phyloP scores from a whole-genome alignment of 2,797 vertebrate genomes.

The Morelia viridis region DNA sequence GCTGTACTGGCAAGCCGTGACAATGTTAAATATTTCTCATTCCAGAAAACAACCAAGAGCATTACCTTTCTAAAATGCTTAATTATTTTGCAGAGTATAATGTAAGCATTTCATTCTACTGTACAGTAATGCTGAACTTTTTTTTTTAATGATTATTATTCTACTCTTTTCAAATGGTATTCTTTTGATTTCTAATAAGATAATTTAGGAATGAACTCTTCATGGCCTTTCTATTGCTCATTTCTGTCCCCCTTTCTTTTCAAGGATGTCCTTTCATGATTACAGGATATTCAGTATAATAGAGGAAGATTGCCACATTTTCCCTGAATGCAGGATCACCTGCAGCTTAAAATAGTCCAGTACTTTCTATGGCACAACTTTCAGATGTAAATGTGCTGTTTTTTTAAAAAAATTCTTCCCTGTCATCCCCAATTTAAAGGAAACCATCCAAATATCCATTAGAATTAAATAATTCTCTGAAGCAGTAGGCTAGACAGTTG shows the following conservation, averaged over 20 bases:
- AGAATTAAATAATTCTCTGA: constrained; percentile 7
- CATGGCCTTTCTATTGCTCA: neutral
- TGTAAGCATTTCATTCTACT: fast-evolving
- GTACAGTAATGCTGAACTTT: fast-evolving
- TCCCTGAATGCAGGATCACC: neutral
- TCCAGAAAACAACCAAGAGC: neutral
- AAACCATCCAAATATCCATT: neutral
- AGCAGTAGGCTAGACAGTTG: neutral
- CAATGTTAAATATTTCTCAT: neutral
- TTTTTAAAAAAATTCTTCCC: neutral
- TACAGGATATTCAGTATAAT: neutral
- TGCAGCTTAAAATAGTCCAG: constrained; percentile 22
- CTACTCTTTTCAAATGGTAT: neutral
- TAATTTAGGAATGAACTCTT: neutral
- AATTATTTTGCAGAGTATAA: neutral
- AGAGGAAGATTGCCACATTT: constrained; percentile 16
- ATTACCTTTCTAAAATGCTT: neutral
- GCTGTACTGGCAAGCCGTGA: neutral
- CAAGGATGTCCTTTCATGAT: constrained; percentile 41
- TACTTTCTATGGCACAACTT: neutral
- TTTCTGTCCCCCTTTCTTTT: neutral
- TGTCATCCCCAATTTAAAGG: neutral
- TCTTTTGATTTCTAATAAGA: neutral
- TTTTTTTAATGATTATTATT: no score
- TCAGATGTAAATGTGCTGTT: neutral